phyloP scores from a whole-genome alignment of 2,797 vertebrate genomes.

The Hozukius guyotensis region DNA sequence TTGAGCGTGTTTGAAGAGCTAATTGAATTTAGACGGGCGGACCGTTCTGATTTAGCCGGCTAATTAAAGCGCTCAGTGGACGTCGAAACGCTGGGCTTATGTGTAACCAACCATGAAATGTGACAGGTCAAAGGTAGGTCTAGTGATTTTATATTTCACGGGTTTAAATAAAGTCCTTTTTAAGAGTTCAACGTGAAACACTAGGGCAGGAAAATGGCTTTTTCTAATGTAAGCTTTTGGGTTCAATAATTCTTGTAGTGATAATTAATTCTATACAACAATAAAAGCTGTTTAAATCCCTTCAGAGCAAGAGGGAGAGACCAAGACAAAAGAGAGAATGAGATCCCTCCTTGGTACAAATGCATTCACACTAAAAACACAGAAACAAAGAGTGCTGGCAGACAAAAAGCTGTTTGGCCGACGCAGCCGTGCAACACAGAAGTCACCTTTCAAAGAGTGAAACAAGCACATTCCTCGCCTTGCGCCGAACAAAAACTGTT shows the following conservation, averaged over 20 bases:
- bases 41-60: slow-evolving; percentile 66
- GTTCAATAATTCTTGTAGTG: not conserved
- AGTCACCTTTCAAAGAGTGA: slow-evolving; percentile 80
- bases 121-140: slow-evolving; percentile 38
- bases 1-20: slow-evolving; percentile 71
- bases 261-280: slow-evolving; percentile 40
- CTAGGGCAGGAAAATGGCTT: not conserved
- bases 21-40: slow-evolving; percentile 76
- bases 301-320: slow-evolving; percentile 24
- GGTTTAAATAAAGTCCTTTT: slow-evolving; percentile 30
- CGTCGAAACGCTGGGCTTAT: slow-evolving; percentile 37
- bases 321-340: slow-evolving; percentile 46
- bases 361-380: slow-evolving; percentile 69
- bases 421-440: slow-evolving; percentile 62
- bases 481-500: slow-evolving; percentile 76
- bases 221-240: not conserved
- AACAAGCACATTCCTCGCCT: slow-evolving; percentile 78
- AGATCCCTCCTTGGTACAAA: slow-evolving; percentile 56
- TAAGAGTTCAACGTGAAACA: not conserved
- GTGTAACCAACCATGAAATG: slow-evolving; percentile 59
- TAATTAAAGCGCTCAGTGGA: slow-evolving; percentile 70
- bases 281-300: slow-evolving; percentile 43
- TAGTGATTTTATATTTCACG: slow-evolving; percentile 37
- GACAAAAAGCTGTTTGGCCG: slow-evolving; percentile 75
- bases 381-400: slow-evolving; percentile 79